Base-by-base conservation (phyloP, 2,888 invertebrate genomes). In the Leuctra nigra region DNA sequence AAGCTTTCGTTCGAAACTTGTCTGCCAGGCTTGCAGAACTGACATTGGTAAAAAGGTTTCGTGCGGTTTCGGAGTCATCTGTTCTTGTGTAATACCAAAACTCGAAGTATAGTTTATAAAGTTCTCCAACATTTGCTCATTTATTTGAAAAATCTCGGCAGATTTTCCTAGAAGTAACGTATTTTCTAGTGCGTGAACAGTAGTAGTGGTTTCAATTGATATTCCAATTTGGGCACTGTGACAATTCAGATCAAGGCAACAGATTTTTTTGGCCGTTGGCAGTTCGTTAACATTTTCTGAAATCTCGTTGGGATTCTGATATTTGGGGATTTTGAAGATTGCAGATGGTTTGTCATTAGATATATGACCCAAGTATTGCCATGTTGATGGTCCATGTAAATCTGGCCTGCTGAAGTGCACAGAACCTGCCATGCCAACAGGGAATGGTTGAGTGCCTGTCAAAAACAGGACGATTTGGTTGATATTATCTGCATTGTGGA, bases 361-460 rank as follows among this genome's bases (percentile, higher is more conserved):
- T 61, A 99, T 87, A 67, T 87, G 87, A 1, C 98, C 98, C 33
- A 99, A 77, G 48, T 88, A 84, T 68, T 93, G 92, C 98, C 98
- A 99, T 63, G 87, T 87, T n/a, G 89, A 92, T 48, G 89, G 90
- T 1, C 87, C 87, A 64, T 78, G 78, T 6, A 90, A 82, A 73
- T 93, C 91, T 0, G 95, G 94, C 94, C 94, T 95, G 70, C 92
- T 88, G 74, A 94, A 94, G 73, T 91, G 94, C 0, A 95, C 90
- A 86, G 70, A 36, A 69, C 87, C 91, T 2, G 86, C 90, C 22
- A 84, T 81, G 55, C 88, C 90, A 56, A 83, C 83, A 4, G 95
- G 93, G 70, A 96, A 84, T 7, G 93, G 87, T 60, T 84, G 74
- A 23, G 81, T 75, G 6, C 96, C 96, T 13, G 96, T 97, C 67